Conservation (phyloP, 2,797 vertebrate species). For the Enteromius trimaculatus region DNA sequence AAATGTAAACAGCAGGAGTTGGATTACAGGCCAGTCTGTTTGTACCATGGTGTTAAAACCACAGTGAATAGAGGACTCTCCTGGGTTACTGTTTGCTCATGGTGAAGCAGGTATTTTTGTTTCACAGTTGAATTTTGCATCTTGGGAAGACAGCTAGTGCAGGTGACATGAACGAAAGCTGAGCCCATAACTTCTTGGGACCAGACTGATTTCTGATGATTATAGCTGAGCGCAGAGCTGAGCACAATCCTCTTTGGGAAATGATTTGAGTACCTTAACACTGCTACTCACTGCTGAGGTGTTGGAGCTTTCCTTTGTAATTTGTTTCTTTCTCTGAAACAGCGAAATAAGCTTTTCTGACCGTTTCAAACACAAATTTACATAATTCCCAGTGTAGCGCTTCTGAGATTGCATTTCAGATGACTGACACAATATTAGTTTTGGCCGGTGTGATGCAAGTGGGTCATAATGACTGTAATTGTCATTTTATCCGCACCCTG, state of each 20-base stretch:
- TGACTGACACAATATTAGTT: constrained; percentile 1
- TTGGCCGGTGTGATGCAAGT: not conserved
- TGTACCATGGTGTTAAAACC: constrained; percentile 78
- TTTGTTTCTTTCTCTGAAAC: constrained; percentile 46
- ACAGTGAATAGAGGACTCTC: constrained; percentile 59
- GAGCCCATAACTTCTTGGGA: constrained; percentile 52
- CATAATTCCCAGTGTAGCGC: not conserved
- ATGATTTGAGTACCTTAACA: constrained; percentile 72
- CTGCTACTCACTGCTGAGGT: constrained; percentile 67
- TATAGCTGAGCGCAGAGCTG: constrained; percentile 64
- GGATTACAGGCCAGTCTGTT: constrained; percentile 78
- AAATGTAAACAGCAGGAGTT: constrained; percentile 66
- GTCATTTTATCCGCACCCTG: constrained; percentile 13
- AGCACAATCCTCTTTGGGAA: constrained; percentile 66
- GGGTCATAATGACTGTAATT: constrained; percentile 6
- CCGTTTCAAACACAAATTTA: not conserved
- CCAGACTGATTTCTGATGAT: constrained; percentile 60
- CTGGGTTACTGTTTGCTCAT: constrained; percentile 58
- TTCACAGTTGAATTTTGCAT: not conserved
- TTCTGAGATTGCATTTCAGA: constrained; percentile 26
- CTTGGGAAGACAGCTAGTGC: constrained; percentile 19
- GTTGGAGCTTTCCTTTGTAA: constrained; percentile 44
- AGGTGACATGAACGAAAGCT: constrained; percentile 53
- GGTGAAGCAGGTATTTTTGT: constrained; percentile 31
- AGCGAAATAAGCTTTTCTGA: not conserved